Evolutionary conservation across 2,888 invertebrate genomes (phyloP).

Genomic region (Campoplex capitator): DNA sequence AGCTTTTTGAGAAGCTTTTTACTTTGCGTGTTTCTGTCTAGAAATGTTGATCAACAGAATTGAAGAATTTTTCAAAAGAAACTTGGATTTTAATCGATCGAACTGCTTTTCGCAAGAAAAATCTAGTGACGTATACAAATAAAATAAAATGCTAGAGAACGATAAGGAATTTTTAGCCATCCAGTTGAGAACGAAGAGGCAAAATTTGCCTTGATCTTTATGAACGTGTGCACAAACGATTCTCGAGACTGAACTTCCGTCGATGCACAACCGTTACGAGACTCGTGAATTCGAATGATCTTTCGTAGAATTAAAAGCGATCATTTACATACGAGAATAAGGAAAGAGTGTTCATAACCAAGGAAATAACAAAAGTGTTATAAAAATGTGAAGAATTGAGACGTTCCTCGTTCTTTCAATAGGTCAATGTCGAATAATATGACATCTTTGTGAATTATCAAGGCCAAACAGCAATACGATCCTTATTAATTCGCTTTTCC

Average conservation of each 20-base stretch:
- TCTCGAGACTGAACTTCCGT: constrained; percentile 29
- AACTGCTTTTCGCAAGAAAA: constrained; percentile 12
- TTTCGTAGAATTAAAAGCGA: constrained; percentile 26
- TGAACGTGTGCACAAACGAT: neutral
- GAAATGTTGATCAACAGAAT: neutral
- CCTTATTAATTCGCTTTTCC: constrained; percentile 27
- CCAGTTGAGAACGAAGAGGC: neutral
- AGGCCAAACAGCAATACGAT: constrained; percentile 44
- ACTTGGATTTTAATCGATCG: neutral
- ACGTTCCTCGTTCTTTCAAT: constrained; percentile 33
- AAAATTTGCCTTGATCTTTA: constrained; percentile 47
- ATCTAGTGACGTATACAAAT: neutral
- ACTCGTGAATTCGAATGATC: neutral
- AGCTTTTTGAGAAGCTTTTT: neutral
- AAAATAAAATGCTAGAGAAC: neutral
- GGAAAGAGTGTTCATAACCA: neutral
- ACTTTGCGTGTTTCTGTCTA: neutral
- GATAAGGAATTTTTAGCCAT: constrained; percentile 10
- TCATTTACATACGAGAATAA: constrained; percentile 38
- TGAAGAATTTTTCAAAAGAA: neutral
- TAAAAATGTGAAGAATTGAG: constrained; percentile 31
- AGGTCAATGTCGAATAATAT: constrained; percentile 56
- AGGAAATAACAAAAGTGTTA: constrained; percentile 1
- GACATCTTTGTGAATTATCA: constrained; percentile 48
- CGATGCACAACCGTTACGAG: neutral